Evolutionary conservation across 1,140 invertebrate species (phyloP), one percentile per base, ranked within the genome.

Genomic region (Prorops nasuta): DNA sequence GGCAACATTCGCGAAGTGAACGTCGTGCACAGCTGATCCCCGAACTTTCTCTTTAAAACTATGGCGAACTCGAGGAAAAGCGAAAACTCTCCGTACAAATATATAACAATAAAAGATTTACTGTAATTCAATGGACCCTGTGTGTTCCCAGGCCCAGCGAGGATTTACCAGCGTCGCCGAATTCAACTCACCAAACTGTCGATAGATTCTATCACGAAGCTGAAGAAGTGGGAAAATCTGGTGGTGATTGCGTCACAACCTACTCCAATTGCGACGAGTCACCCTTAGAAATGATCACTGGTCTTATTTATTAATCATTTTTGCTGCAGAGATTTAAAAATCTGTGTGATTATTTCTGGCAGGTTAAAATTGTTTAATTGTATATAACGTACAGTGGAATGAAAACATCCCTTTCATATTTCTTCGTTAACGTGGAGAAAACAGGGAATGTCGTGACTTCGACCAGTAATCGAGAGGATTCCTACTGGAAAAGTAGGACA

Each of bases 141-240:
- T n/a, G n/a, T n/a, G n/a, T n/a, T n/a, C n/a, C n/a, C 65, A 78
- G 76, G 31, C 76, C 76, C 2, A 71, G 71, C n/a, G 71, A 73
- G 54, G 72, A 76, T 56, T 64, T 60, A 51, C 52, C 62, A 21
- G 59, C 53, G 32, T 34, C 49, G 44, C 58, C 56, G 68, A 64
- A 67, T 58, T 67, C 61, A 36, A 67, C 45, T 56, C 56, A 58
- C 41, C 54, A 51, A 39, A 64, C 47, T 61, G 50, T 65, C 60
- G 52, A 70, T 50, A 64, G 69, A 63, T 59, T 68, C 58, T 74
- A 76, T 67, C 63, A 61, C 46, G 67, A 73, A 53, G 75, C 74
- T 24, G 75, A 77, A 56, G 51, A 55, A 63, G 51, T 69, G 51
- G 74, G 76, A 19, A 71, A 54, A 56, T 64, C 61, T 56, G 67